These are phyloP conservation scores for Drosophila pallidifrons DNA, from an alignment of 1,140 invertebrate genomes.

Conservation along the genomic window DNA sequence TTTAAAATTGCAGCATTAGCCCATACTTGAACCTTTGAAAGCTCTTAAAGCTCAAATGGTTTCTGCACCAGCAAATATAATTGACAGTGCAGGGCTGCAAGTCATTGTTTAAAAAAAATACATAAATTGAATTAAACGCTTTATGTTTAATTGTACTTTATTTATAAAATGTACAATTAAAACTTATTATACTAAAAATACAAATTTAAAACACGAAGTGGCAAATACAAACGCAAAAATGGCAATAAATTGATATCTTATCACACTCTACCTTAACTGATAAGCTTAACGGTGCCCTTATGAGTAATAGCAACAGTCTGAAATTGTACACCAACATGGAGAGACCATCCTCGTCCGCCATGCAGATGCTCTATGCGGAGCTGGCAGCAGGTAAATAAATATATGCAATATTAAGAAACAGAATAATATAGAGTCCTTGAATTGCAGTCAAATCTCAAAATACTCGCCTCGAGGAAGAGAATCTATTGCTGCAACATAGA, in stretches of 20 bases:
- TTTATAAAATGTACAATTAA: background rate
- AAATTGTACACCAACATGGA: slow-evolving; percentile 47
- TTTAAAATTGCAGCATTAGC: no score
- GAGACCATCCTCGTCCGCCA: slow-evolving; percentile 51
- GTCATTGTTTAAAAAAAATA: background rate
- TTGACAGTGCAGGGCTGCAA: background rate
- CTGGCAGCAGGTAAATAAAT: slow-evolving; percentile 63
- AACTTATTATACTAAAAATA: background rate
- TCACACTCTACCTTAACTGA: slow-evolving; percentile 24
- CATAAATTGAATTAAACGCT: background rate
- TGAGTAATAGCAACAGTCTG: slow-evolving; percentile 27
- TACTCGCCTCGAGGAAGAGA: slow-evolving; percentile 70
- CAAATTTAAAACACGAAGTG: slow-evolving; percentile 7
- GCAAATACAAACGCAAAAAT: slow-evolving; percentile 6
- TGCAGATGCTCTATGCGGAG: slow-evolving; percentile 67
- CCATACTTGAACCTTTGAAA: slow-evolving; percentile 4
- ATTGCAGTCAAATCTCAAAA: slow-evolving; percentile 57
- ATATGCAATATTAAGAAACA: background rate
- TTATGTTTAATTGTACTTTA: no score
- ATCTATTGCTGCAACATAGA: slow-evolving; percentile 66
- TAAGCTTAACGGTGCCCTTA: slow-evolving; percentile 17
- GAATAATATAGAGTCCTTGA: background rate
- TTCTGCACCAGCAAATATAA: background rate
- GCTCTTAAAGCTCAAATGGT: background rate
- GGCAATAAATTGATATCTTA: slow-evolving; percentile 54